Evolutionary conservation across 2,113 vertebrate species (phyloP), one percentile per base, ranked within the genome.

Genomic region (Garra rufa): DNA sequence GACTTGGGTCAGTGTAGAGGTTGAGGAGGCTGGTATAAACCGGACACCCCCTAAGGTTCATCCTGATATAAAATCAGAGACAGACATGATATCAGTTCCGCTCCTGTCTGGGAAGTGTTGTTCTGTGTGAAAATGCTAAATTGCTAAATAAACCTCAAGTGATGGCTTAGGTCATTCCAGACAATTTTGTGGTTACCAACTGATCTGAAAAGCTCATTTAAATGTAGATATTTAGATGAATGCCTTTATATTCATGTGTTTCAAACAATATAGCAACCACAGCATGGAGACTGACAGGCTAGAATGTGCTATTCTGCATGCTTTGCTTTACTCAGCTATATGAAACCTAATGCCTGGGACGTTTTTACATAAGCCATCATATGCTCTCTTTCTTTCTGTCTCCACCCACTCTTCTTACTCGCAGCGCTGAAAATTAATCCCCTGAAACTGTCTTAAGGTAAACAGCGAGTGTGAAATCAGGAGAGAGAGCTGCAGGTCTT

Each of bases 351-450:
- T 52, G 48, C 48, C 28, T n/a, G 52, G 46, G 13, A 76, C 28
- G 34, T 11, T 76, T 76, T 76, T 52, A 76, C 26, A 52, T 76
- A 34, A 30, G 46, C 26, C 73, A 28, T 74, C 43, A 74, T 74
- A 74, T 74, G 7, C n/a, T 74, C n/a, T 74, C 6, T 26, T 26
- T 26, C 30, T 71, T 46, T 24, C 70, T 17, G 43, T 74, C 24
- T 74, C 71, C 71, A 71, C 69, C 38, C 41, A 71, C 69, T 71
- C 69, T 24, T 65, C 61, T 30, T 46, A 4, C 7, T 46, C n/a
- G 5, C 44, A 74, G 71, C 14, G 28, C 13, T 28, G n/a, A 74
- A 74, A 48, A 74, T 48, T 1, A 74, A 74, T 28, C 24, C 43
- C 43, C 71, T 28, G 71, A 9, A 63, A 34, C 65, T 1, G 28